phyloP scores from a whole-genome alignment of 1,140 invertebrate genomes.

The Papilio aristodemus region DNA sequence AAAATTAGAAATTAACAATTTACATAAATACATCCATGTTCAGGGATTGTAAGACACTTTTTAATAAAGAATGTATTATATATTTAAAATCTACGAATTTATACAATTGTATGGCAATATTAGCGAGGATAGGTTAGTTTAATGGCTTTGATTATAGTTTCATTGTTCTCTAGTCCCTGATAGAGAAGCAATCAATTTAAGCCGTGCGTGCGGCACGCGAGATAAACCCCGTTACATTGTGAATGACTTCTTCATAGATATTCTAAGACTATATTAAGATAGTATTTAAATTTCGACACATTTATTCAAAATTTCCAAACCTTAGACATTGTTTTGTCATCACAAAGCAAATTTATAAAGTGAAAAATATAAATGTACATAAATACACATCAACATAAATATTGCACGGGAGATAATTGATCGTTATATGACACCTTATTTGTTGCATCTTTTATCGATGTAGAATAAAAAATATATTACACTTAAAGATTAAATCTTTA shows the following conservation, averaged over 20 bases:
- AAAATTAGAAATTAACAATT: too few relatives aligned
- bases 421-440: too few relatives aligned
- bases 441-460: too few relatives aligned
- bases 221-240: background rate
- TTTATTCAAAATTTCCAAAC: background rate
- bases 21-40: too few relatives aligned
- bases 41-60: too few relatives aligned
- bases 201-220: conserved; percentile 13
- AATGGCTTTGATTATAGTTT: conserved; percentile 16
- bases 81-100: too few relatives aligned
- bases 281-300: background rate
- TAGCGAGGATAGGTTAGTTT: conserved; percentile 1
- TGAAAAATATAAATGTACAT: too few relatives aligned
- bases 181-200: conserved; percentile 17
- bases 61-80: too few relatives aligned
- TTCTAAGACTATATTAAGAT: background rate
- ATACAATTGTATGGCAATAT: background rate
- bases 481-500: background rate
- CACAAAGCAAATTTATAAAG: too few relatives aligned
- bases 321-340: too few relatives aligned
- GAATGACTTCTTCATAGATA: background rate
- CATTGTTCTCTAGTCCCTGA: conserved; percentile 6
- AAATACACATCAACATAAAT: too few relatives aligned
- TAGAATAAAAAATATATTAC: background rate
- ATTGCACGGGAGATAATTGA: too few relatives aligned